A percentile compares a stretch with the other conserved stretches of the same genome.
Conservation (phyloP, 2,113 vertebrate species). For the Corythornis cristatus region DNA sequence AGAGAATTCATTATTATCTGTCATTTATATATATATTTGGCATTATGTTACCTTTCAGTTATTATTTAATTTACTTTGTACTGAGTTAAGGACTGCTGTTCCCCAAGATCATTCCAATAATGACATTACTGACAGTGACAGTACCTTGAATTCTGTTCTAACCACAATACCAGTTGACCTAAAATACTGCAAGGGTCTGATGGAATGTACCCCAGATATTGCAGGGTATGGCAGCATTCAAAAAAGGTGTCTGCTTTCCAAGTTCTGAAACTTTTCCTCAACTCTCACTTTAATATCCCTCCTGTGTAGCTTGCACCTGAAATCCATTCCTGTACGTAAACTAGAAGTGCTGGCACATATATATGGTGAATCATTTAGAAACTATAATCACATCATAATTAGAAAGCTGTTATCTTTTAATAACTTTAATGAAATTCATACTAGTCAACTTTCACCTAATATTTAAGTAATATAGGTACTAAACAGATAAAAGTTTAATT, state of each 20-base stretch:
- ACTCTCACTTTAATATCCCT: not conserved
- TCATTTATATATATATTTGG: not conserved
- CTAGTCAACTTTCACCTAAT: not conserved
- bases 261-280: not conserved
- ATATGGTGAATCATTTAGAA: not conserved
- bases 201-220: not conserved
- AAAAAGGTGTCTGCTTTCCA: not conserved
- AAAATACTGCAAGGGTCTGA: not conserved
- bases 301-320: not conserved
- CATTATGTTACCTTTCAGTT: not conserved
- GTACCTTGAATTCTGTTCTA: not conserved
- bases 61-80: not conserved
- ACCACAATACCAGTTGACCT: not conserved
- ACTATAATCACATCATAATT: conserved; percentile 27
- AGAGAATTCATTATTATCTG: not conserved
- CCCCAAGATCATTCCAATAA: not conserved
- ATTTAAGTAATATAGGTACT: not conserved
- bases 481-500: not conserved
- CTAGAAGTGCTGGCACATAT: not conserved
- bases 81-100: not conserved
- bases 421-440: conserved; percentile 7
- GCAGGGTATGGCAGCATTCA: not conserved
- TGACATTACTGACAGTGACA: not conserved
- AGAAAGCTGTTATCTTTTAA: conserved; percentile 14
- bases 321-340: not conserved